Evolutionary conservation across 2,888 invertebrate genomes (phyloP), one percentile per base, ranked within the genome.

Genomic region (Acrocyrtus sp.): DNA sequence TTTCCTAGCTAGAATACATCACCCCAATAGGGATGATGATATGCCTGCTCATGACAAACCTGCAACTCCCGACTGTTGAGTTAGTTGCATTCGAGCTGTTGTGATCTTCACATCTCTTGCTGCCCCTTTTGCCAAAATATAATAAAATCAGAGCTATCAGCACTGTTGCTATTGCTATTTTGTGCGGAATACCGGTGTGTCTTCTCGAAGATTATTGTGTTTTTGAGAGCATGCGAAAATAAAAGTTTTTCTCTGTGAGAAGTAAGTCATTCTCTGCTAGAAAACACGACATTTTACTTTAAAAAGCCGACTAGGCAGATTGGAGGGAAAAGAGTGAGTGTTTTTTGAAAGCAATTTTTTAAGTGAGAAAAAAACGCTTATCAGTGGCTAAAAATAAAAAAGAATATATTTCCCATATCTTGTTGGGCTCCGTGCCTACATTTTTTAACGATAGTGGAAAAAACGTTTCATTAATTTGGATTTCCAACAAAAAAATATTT

Each of bases 391-490:
- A 67, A 67, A 67, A 67, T 67, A 67, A 67, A 67, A 41, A 68
- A 54, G 47, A 34, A 34, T 34, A 34, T 8, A 34, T 34, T 34
- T 68, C 58, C 58, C 51, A 58, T 68, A 68, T 68, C 68, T 43
- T 43, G 58, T 68, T 68, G 68, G 68, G 68, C 68, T 68, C 61
- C 26, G 68, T 68, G 68, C 68, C 68, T 68, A 68, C 58, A 50
- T 22, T 24, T 50, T 10, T 21, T 3, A 47, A 47, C 15, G 10
- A 19, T 47, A 17, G 17, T 19, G 19, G 21, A 47, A 4, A 47
- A 19, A 21, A n/a, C n/a, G n/a, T n/a, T n/a, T n/a, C n/a, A n/a
- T n/a, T n/a, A n/a, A n/a, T n/a, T n/a, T n/a, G n/a, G n/a, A n/a
- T n/a, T n/a, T n/a, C n/a, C n/a, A n/a, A n/a, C n/a, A n/a, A n/a